phyloP scores from a whole-genome alignment of 2,888 invertebrate species.

The Falcaria lacertinaria region DNA sequence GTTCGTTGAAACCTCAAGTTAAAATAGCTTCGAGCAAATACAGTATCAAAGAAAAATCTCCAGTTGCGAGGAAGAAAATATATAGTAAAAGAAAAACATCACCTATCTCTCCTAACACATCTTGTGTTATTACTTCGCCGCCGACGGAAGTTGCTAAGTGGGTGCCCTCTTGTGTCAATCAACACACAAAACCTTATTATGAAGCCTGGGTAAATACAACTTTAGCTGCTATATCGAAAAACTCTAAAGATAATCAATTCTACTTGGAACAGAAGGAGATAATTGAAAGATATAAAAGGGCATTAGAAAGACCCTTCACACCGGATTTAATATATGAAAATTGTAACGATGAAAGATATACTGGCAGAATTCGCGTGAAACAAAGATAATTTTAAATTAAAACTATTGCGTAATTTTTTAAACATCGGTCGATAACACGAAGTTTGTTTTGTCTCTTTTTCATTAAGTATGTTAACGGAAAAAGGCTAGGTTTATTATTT shows the following conservation, averaged over 20 bases:
- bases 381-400: constrained; percentile 22
- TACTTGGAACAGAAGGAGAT: constrained; percentile 27
- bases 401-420: background rate
- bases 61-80: constrained; percentile 7
- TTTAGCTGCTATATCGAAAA: constrained; percentile 41
- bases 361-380: constrained; percentile 49
- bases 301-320: constrained; percentile 21
- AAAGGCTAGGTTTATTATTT: too few species aligned
- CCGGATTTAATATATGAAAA: constrained; percentile 43
- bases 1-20: constrained; percentile 7
- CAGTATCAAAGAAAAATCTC: constrained; percentile 13
- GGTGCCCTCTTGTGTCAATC: constrained; percentile 40
- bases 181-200: constrained; percentile 56
- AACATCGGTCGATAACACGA: too few species aligned
- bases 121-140: constrained; percentile 22
- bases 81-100: constrained; percentile 7
- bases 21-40: constrained; percentile 3
- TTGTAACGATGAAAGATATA: constrained; percentile 43
- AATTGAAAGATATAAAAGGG: constrained; percentile 26
- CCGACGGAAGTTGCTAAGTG: constrained; percentile 58
- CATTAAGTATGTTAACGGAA: too few species aligned
- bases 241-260: constrained; percentile 30
- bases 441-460: too few species aligned
- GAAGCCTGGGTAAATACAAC: constrained; percentile 65
- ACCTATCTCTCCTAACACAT: constrained; percentile 9